phyloP scores from a whole-genome alignment of 2,888 invertebrate species.

The Kuschelorhynchus macadamiae region DNA sequence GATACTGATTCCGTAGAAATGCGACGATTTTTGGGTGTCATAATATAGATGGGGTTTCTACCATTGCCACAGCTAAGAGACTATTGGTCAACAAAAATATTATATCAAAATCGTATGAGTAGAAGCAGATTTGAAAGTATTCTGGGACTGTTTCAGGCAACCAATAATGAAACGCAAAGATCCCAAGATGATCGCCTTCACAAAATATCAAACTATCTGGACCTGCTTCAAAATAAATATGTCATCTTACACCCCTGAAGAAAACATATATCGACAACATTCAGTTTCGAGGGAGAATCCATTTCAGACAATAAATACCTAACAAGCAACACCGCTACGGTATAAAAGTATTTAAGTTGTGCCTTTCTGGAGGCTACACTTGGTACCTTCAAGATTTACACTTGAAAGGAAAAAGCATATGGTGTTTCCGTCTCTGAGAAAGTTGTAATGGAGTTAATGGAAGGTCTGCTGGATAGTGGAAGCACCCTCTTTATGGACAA shows the following conservation, averaged over 20 bases:
- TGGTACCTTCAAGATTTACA: conserved; percentile 42
- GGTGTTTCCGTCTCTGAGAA: neutral
- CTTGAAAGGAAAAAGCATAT: conserved; percentile 28
- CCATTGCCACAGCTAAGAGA: conserved; percentile 11
- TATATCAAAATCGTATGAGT: conserved; percentile 14
- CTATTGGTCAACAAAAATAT: conserved; percentile 16
- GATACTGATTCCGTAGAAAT: conserved; percentile 26
- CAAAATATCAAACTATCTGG: conserved; percentile 32
- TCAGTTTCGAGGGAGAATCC: conserved; percentile 37
- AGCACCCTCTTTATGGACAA: conserved; percentile 53
- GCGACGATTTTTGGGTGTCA: conserved; percentile 18
- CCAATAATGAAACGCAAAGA: conserved; percentile 12
- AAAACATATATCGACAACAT: conserved; percentile 53
- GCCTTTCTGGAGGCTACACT: conserved; percentile 40
- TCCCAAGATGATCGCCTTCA: conserved; percentile 11
- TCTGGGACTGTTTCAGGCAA: conserved; percentile 5
- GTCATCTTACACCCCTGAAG: conserved; percentile 50
- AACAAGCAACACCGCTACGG: conserved; percentile 48
- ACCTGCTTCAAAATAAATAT: conserved; percentile 45
- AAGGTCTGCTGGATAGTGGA: conserved; percentile 45
- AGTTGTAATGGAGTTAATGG: too few species aligned
- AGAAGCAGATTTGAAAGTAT: conserved; percentile 3
- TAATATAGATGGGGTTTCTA: conserved; percentile 26
- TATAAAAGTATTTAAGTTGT: conserved; percentile 50
- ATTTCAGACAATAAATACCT: conserved; percentile 42